These are phyloP conservation scores for Geopemphigus sp. DNA, from an alignment of 1,140 invertebrate genomes.

Conservation along the genomic window DNA sequence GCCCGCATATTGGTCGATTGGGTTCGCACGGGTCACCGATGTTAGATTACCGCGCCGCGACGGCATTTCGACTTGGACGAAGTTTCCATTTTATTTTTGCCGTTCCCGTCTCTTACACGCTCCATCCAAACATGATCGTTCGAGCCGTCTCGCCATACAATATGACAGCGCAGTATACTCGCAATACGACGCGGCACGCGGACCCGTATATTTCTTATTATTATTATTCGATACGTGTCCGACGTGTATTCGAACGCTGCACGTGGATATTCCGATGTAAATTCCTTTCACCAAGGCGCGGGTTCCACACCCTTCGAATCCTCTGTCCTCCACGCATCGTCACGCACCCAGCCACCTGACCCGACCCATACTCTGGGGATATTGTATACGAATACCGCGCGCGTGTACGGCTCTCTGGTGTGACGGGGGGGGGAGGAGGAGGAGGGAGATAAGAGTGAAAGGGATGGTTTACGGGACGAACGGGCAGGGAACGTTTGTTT, in stretches of 20 bases:
- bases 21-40: slow-evolving; percentile 13
- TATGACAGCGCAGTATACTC: too few relatives aligned
- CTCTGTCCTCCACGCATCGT: not conserved
- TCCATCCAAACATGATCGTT: too few relatives aligned
- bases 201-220: slow-evolving; percentile 15
- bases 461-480: not conserved
- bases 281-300: slow-evolving; percentile 11
- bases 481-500: not conserved
- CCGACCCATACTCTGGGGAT: too few relatives aligned
- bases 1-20: not conserved
- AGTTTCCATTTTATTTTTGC: too few relatives aligned
- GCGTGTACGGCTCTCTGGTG: too few relatives aligned
- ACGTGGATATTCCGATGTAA: slow-evolving; percentile 23
- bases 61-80: too few relatives aligned
- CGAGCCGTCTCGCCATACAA: not conserved
- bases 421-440: not conserved
- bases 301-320: not conserved
- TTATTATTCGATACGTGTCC: slow-evolving; percentile 44
- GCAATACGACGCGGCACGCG: too few relatives aligned
- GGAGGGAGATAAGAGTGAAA: too few relatives aligned
- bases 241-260: not conserved
- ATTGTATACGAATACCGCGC: not conserved
- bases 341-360: not conserved
- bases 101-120: too few relatives aligned
- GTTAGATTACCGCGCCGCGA: slow-evolving; percentile 1